Conservation (phyloP, 2,113 vertebrate species). For the Sinocyclocheilus grahami region DNA sequence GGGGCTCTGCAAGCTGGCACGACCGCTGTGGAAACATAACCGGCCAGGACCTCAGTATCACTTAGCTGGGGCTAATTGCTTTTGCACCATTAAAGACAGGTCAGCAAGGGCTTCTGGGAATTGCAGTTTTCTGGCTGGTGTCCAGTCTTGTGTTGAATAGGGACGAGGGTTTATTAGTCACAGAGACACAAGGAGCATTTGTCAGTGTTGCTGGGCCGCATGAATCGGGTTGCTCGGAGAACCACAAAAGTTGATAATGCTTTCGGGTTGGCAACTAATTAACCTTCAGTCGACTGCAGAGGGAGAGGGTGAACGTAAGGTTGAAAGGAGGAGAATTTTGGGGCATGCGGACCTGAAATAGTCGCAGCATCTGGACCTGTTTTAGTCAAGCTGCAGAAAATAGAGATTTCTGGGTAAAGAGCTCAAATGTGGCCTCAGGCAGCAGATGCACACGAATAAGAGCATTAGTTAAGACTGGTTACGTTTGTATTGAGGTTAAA, state of each 20-base stretch:
- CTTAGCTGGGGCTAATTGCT: constrained; percentile 40
- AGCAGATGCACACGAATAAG: background rate
- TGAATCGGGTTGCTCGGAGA: background rate
- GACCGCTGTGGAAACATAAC: background rate
- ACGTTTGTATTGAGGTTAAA: constrained; percentile 3
- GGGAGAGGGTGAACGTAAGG: constrained; percentile 42
- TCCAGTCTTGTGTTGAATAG: constrained; percentile 32
- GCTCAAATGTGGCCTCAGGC: background rate
- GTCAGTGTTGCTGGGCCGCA: constrained; percentile 61
- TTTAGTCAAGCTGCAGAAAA: constrained; percentile 19
- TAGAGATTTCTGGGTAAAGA: constrained; percentile 1
- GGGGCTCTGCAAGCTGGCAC: constrained; percentile 37
- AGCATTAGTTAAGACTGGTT: background rate
- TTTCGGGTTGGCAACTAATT: constrained; percentile 61
- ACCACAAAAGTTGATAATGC: constrained; percentile 58
- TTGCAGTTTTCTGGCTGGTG: constrained; percentile 27
- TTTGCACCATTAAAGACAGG: constrained; percentile 29
- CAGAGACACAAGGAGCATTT: constrained; percentile 56
- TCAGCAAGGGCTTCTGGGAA: constrained; percentile 37
- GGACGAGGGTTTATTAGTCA: constrained; percentile 69
- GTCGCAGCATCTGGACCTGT: constrained; percentile 18
- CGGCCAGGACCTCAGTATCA: constrained; percentile 27
- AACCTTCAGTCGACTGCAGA: constrained; percentile 66
- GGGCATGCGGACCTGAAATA: constrained; percentile 35
- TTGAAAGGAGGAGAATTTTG: background rate